Evolutionary conservation across 1,140 invertebrate genomes (phyloP).

Genomic region (Trichonephila clavata): DNA sequence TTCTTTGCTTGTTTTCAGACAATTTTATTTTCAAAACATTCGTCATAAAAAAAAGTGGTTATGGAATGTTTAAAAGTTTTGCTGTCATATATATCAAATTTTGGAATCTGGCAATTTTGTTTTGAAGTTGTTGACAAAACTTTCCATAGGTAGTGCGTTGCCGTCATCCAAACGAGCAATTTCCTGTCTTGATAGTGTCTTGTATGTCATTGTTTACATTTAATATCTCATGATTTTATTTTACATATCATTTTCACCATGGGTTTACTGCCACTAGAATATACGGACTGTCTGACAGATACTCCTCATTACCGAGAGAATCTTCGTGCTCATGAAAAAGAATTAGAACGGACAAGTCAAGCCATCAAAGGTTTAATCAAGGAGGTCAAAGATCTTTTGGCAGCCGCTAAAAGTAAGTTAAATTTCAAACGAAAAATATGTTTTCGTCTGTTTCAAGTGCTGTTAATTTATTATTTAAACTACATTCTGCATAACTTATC

Average conservation of each 20-base stretch:
- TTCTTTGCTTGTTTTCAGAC: too few species aligned
- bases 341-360: constrained; percentile 96
- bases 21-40: too few species aligned
- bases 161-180: constrained; percentile 20
- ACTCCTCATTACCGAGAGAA: constrained; percentile 98
- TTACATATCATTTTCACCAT: constrained; percentile 82
- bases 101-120: constrained; percentile 6
- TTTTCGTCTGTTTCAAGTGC: background rate
- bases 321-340: constrained; percentile 96
- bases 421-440: constrained; percentile 8
- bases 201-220: constrained; percentile 9
- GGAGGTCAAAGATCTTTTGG: constrained; percentile 96
- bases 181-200: background rate
- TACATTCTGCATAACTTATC: too few species aligned
- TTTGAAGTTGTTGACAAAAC: constrained; percentile 39
- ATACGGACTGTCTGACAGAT: constrained; percentile 97
- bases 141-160: constrained; percentile 26
- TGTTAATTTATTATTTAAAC: background rate
- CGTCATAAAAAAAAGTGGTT: background rate
- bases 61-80: background rate
- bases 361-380: constrained; percentile 97
- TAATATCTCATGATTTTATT: constrained; percentile 34
- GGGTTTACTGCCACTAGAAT: constrained; percentile 96
- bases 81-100: background rate
- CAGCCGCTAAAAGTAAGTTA: constrained; percentile 94